These are phyloP conservation scores for Enteromius fasciolatus DNA, from an alignment of 2,797 vertebrate species.

Conservation along the genomic window DNA sequence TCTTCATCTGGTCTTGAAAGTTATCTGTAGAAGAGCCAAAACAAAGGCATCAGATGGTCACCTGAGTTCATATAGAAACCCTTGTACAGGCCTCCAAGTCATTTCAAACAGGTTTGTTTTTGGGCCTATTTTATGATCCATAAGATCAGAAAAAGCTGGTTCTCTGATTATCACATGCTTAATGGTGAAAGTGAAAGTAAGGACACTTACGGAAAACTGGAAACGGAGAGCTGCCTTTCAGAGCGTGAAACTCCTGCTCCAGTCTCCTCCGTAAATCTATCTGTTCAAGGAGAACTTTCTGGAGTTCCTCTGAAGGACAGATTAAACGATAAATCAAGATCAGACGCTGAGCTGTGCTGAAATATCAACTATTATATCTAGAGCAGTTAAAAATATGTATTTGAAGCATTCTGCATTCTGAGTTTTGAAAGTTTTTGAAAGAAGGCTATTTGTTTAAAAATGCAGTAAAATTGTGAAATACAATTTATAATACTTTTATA, in stretches of 20 bases:
- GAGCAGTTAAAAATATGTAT: not conserved
- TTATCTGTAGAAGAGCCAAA: constrained; percentile 79
- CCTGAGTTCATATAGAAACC: too few species aligned
- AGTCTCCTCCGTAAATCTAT: constrained; percentile 94
- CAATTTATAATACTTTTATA: not conserved
- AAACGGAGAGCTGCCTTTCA: constrained; percentile 93
- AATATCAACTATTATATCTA: not conserved
- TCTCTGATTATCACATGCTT: not conserved
- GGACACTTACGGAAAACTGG: constrained; percentile 94
- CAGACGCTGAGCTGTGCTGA: not conserved
- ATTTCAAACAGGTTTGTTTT: not conserved
- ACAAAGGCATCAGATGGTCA: not conserved
- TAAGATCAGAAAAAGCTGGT: constrained; percentile 2
- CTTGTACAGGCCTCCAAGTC: not conserved
- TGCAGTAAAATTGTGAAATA: not conserved
- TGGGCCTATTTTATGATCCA: too few species aligned
- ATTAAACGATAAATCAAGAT: constrained; percentile 25
- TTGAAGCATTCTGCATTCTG: not conserved
- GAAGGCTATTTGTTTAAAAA: not conserved
- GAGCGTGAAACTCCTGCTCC: constrained; percentile 96
- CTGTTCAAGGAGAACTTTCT: constrained; percentile 98
- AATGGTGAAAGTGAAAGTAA: constrained; percentile 7
- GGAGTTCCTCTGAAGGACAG: constrained; percentile 89
- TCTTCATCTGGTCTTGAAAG: constrained; percentile 98
- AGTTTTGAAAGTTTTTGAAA: not conserved